Percentiles rank a stretch among this genome's conserved stretches.
Evolutionary conservation across 2,888 invertebrate species (phyloP).

Genomic region (Ashinkailepas kermadecensis): DNA sequence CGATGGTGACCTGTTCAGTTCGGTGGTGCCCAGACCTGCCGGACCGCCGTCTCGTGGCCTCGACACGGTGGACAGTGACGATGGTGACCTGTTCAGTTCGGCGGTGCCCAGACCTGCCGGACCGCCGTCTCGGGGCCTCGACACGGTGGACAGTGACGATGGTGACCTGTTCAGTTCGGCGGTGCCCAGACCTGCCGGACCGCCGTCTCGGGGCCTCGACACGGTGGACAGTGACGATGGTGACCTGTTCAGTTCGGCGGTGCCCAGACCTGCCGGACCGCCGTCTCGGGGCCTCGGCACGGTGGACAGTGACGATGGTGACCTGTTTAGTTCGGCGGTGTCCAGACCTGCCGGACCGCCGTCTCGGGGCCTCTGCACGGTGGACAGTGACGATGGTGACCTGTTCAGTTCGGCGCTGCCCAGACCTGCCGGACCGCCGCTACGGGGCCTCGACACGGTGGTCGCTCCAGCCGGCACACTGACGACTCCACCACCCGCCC

Average conservation of each 20-base stretch:
- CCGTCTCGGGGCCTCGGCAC: neutral
- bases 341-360: too few species aligned
- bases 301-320: neutral
- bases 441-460: too few species aligned
- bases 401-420: too few species aligned
- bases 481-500: too few species aligned
- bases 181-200: neutral
- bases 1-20: neutral
- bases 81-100: neutral
- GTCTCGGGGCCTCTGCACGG: too few species aligned
- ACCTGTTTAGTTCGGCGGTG: too few species aligned
- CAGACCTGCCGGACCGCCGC: too few species aligned
- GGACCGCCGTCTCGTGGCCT: neutral
- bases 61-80: neutral
- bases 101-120: neutral
- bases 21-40: neutral
- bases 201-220: neutral
- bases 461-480: too few species aligned
- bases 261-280: neutral
- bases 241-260: neutral
- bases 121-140: neutral
- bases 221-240: neutral
- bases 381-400: too few species aligned
- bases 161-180: neutral
- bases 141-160: neutral